Percentiles rank a stretch among this genome's conserved stretches.
These are phyloP conservation scores for Bettongia penicillata DNA, from an alignment of 2,113 vertebrate species.

Conservation along the genomic window DNA sequence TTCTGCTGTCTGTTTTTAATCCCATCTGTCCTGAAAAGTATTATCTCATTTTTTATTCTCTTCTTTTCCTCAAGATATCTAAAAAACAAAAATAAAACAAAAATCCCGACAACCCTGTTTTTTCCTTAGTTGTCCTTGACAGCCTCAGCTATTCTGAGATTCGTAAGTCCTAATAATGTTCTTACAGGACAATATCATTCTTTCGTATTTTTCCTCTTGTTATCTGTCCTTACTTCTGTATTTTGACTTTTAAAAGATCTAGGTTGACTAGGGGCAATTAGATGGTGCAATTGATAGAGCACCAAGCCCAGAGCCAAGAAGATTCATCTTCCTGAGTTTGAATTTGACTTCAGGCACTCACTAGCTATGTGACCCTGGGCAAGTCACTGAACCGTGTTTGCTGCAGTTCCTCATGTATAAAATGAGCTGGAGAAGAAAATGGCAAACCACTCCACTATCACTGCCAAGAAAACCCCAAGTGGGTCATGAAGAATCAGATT, in stretches of 20 bases:
- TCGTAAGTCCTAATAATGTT: not conserved
- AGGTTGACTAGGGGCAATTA: no score
- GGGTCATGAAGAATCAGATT: no score
- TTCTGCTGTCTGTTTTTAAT: not conserved
- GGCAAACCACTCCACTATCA: no score
- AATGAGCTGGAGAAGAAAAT: no score
- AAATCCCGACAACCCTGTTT: not conserved
- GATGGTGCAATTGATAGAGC: no score
- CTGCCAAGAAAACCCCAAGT: no score
- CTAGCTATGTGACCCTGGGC: no score
- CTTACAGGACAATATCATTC: not conserved
- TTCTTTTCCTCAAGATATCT: not conserved
- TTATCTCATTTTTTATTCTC: not conserved
- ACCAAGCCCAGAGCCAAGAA: no score
- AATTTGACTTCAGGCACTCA: no score
- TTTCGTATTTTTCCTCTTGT: not conserved
- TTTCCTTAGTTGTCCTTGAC: not conserved
- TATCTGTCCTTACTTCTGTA: not conserved
- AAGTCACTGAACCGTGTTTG: no score
- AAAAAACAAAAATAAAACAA: not conserved
- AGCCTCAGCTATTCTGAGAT: not conserved
- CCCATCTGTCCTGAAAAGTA: not conserved
- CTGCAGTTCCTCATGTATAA: no score
- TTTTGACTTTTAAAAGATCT: not conserved
- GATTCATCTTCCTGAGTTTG: no score